Evolutionary conservation across 2,797 vertebrate species (phyloP).

Genomic region (Aphelocoma californica): DNA sequence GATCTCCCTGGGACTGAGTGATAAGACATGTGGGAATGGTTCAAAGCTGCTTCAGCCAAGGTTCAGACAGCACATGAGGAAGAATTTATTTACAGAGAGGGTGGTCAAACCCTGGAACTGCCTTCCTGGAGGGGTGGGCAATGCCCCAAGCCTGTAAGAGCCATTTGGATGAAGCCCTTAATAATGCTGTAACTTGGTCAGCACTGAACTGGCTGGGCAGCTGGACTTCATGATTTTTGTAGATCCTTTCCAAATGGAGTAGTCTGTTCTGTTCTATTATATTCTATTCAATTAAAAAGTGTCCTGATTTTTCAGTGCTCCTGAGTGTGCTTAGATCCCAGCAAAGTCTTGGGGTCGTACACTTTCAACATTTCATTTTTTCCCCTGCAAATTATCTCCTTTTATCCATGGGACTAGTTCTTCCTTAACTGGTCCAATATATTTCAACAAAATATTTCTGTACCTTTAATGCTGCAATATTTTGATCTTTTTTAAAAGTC

Average conservation of each 20-base stretch:
- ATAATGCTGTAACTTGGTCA: background rate
- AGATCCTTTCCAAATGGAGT: background rate
- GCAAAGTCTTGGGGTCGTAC: background rate
- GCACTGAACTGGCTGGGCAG: background rate
- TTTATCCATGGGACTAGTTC: background rate
- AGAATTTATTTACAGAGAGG: background rate
- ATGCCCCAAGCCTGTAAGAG: background rate
- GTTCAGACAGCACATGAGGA: background rate
- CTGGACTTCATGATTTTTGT: background rate
- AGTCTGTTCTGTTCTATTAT: background rate
- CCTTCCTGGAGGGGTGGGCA: background rate
- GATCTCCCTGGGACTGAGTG: background rate
- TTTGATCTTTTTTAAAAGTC: slow-evolving; percentile 24
- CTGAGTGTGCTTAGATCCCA: background rate
- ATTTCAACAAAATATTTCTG: background rate
- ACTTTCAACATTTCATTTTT: background rate
- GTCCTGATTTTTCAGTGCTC: slow-evolving; percentile 9
- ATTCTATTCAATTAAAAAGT: background rate
- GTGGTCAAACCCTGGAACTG: background rate
- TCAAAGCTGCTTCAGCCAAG: background rate
- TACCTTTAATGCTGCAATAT: background rate
- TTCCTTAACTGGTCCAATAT: background rate
- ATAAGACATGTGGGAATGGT: rapidly evolving
- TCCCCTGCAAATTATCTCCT: background rate
- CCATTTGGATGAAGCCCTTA: background rate